These are phyloP conservation scores for Chaetodon trifasciatus DNA, from an alignment of 2,797 vertebrate species.

Conservation along the genomic window DNA sequence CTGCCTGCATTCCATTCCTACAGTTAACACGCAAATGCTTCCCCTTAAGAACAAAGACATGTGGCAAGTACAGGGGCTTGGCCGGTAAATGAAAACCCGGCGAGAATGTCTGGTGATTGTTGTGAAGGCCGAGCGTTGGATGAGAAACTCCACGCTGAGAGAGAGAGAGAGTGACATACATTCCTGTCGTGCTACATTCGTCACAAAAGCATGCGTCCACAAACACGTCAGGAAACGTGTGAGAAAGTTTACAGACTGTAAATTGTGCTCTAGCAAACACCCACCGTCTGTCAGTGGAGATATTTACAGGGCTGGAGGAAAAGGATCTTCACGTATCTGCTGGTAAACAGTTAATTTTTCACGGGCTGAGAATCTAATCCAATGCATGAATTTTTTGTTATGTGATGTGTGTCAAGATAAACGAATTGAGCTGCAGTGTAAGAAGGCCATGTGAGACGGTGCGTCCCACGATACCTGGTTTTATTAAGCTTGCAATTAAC, in stretches of 20 bases:
- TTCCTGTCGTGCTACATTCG: constrained; percentile 25
- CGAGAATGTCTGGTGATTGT: constrained; percentile 52
- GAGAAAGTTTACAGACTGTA: neutral
- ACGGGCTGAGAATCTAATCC: neutral
- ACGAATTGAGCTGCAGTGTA: neutral
- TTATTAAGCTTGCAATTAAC: constrained; percentile 84
- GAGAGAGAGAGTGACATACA: constrained; percentile 28
- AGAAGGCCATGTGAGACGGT: constrained; percentile 52
- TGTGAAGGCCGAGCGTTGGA: constrained; percentile 29
- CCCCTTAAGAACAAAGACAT: constrained; percentile 66
- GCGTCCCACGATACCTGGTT: constrained; percentile 72
- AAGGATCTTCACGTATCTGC: neutral
- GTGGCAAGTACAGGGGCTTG: constrained; percentile 41
- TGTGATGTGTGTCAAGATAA: constrained; percentile 57
- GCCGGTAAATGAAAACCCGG: constrained; percentile 55
- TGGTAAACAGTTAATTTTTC: constrained; percentile 3
- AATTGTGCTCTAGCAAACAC: neutral
- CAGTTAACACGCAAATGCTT: constrained; percentile 69
- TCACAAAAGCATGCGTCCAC: constrained; percentile 13
- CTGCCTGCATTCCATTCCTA: constrained; percentile 71
- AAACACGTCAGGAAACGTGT: neutral
- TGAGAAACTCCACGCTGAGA: constrained; percentile 28
- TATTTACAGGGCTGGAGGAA: neutral
- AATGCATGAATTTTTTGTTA: constrained; percentile 8
- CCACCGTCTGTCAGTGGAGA: neutral